Base-by-base conservation (phyloP, 1,140 invertebrate genomes). In the Diploscapter pachys region DNA sequence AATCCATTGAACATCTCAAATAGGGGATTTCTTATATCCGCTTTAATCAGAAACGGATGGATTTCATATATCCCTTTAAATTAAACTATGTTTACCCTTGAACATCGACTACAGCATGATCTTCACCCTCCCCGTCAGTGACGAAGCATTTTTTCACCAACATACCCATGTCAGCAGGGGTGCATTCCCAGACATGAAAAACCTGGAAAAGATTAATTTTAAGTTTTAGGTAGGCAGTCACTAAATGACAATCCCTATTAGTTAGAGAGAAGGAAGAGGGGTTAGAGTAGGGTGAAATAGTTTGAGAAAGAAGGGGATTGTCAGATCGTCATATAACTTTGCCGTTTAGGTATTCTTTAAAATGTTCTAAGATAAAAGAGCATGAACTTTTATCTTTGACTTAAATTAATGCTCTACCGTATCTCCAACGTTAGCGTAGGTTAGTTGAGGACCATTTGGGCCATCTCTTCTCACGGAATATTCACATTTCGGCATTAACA, bases 91-190 rank as follows among this genome's bases (percentile, higher is more conserved):
- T 53, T 6, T 57, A 83, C 80, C 83, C 83, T 61, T 83, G 76
- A 51, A 80, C 71, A 72, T 84, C 84, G 8, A 85, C 76, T 52
- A 85, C 83, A 8, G 81, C 80, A 66, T 84, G 84, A 53, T 84
- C 84, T 56, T 84, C 84, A 0, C 84, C 83, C 64, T 84, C 83
- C 5, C 83, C 83, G 73, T 84, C 83, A 0, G 84, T 84, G n/a
- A 84, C 83, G 65, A 84, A 85, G 66, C 82, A 84, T 73, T 83
- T 83, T 72, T 82, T 84, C 50, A 85, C 79, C 2, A 84, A 66
- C 76, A 85, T 85, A 62, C 83, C 82, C 81, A 84, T 81, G 31
- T 85, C 80, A 4, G 79, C 69, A 11, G 83, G 83, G 13, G 59
- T 79, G 65, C 82, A 83, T 57, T 85, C 81, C 82, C 82, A 83